These are phyloP conservation scores for Muscicapa adusta DNA, from an alignment of 2,113 vertebrate species.

Conservation along the genomic window DNA sequence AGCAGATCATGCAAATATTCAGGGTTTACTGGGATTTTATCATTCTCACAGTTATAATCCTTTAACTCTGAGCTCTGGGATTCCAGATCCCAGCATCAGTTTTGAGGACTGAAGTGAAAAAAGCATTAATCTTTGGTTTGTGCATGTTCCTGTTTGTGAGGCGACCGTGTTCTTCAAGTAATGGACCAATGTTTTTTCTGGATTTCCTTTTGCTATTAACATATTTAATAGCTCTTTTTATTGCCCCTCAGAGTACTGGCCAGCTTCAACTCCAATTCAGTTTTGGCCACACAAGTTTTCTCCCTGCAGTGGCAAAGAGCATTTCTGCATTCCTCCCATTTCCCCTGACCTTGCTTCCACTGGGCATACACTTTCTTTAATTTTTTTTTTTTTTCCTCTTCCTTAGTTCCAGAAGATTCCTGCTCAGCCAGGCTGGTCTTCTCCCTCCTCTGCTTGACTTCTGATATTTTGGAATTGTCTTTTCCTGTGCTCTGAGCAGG, in stretches of 20 bases:
- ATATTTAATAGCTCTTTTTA: background rate
- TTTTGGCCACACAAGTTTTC: background rate
- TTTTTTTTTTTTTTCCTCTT: background rate
- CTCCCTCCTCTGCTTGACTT: background rate
- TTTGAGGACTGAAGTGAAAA: background rate
- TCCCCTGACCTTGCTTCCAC: background rate
- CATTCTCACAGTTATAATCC: background rate
- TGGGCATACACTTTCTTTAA: background rate
- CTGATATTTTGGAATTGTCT: background rate
- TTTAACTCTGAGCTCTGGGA: background rate
- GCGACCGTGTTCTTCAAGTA: fast-evolving
- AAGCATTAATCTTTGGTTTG: background rate
- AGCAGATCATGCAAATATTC: background rate
- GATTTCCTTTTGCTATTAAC: background rate
- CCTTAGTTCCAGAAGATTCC: background rate
- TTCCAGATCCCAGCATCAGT: background rate
- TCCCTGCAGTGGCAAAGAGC: background rate
- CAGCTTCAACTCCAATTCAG: background rate
- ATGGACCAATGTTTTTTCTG: background rate
- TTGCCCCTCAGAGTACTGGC: background rate
- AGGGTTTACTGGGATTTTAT: background rate
- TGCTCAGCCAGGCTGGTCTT: background rate
- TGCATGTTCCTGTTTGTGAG: background rate
- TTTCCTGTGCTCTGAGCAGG: background rate
- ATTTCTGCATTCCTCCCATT: background rate